phyloP scores from a whole-genome alignment of 2,113 vertebrate species.

The Engystomops pustulosus region DNA sequence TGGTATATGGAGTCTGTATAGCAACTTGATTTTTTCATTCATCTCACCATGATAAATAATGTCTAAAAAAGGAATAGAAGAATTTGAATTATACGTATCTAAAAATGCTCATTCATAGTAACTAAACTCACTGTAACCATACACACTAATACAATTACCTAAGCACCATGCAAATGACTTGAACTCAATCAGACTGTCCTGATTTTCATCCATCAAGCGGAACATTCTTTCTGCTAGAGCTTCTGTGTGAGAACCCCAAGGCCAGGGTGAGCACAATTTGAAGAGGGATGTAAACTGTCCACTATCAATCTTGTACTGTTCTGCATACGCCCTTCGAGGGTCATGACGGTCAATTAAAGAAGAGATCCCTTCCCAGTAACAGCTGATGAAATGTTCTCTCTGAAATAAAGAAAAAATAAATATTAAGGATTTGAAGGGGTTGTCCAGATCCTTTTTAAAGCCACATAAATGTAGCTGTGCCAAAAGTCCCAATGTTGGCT shows the following conservation, averaged over 20 bases:
- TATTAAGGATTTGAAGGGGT: neutral
- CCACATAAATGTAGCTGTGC: too few relatives aligned
- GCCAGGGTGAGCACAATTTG: slow-evolving; percentile 84
- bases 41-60: slow-evolving; percentile 91
- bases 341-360: slow-evolving; percentile 69
- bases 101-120: too few relatives aligned
- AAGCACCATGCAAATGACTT: slow-evolving; percentile 83
- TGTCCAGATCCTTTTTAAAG: too few relatives aligned
- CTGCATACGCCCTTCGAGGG: slow-evolving; percentile 77
- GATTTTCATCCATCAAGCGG: slow-evolving; percentile 85
- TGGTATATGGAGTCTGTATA: slow-evolving; percentile 92
- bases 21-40: slow-evolving; percentile 89
- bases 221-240: slow-evolving; percentile 85
- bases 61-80: slow-evolving; percentile 76
- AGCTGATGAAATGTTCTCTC: slow-evolving; percentile 88
- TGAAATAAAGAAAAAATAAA: slow-evolving; percentile 62
- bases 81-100: too few relatives aligned
- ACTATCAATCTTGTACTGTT: slow-evolving; percentile 88
- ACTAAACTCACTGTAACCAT: neutral
- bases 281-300: slow-evolving; percentile 87
- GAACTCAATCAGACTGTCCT: slow-evolving; percentile 82
- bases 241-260: slow-evolving; percentile 78
- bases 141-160: slow-evolving; percentile 68
- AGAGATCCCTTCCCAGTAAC: slow-evolving; percentile 85
- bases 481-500: too few relatives aligned